Percentiles rank a stretch among this genome's conserved stretches.
Conservation (phyloP, 2,113 vertebrate genomes). For the Phaethon lepturus region DNA sequence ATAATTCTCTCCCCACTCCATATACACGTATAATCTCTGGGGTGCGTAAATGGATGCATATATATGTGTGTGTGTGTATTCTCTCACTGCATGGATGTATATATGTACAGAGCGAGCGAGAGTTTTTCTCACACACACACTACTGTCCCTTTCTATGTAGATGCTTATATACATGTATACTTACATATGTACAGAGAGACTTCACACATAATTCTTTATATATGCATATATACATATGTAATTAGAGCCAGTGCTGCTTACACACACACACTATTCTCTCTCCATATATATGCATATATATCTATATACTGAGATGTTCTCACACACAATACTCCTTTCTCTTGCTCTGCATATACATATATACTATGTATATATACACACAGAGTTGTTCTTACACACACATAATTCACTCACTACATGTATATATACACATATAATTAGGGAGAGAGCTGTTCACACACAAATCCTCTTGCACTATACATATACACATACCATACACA, state of each 20-base stretch:
- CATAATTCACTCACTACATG: neutral
- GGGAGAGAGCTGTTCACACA: neutral
- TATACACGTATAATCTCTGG: neutral
- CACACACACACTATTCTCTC: neutral
- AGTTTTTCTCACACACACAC: neutral
- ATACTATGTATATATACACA: neutral
- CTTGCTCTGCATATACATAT: neutral
- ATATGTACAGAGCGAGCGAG: neutral
- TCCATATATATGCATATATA: neutral
- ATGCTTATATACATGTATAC: too few species aligned
- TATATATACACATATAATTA: too few species aligned
- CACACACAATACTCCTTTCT: neutral
- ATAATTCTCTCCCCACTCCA: neutral
- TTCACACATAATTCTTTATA: neutral
- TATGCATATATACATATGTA: neutral
- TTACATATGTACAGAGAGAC: neutral
- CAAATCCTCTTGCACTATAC: neutral
- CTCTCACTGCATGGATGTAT: neutral
- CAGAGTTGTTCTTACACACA: neutral
- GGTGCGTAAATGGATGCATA: neutral
- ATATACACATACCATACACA: neutral
- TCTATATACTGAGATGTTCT: neutral
- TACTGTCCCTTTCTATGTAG: neutral
- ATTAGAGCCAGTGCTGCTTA: neutral
- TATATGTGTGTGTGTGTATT: fast-evolving